A percentile compares a stretch with the other conserved stretches of the same genome.
Conservation (phyloP, 2,797 vertebrate genomes). For the Thunnus albacares region DNA sequence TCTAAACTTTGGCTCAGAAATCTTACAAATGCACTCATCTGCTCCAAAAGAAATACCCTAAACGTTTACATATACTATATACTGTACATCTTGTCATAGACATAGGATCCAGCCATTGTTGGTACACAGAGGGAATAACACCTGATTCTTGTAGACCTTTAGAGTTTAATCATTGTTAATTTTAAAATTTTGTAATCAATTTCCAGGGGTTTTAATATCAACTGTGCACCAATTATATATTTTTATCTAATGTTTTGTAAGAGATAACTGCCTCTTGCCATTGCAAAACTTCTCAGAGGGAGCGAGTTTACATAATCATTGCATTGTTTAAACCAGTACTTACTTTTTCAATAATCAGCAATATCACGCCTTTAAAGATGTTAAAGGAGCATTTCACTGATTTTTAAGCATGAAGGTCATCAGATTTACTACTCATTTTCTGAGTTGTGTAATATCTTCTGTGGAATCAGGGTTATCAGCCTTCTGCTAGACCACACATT, state of each 20-base stretch:
- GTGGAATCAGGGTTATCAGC: not conserved
- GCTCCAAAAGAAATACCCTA: not conserved
- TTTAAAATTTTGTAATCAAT: too few species aligned
- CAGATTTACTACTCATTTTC: not conserved
- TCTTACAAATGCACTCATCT: not conserved
- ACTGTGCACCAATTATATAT: not conserved
- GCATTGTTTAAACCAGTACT: not conserved
- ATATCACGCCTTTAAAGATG: constrained; percentile 3
- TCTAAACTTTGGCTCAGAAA: not conserved
- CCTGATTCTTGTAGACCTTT: not conserved
- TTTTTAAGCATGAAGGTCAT: not conserved
- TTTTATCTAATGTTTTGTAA: not conserved
- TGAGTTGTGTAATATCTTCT: not conserved
- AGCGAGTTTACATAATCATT: not conserved
- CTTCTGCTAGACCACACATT: too few species aligned
- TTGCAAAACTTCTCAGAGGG: not conserved
- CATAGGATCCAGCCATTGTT: not conserved
- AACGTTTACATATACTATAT: not conserved
- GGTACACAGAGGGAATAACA: not conserved
- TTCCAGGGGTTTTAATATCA: not conserved
- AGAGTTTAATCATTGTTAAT: not conserved
- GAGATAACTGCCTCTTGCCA: not conserved
- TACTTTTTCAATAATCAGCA: not conserved
- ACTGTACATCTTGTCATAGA: not conserved
- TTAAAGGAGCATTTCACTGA: not conserved